phyloP scores from a whole-genome alignment of 2,797 vertebrate genomes.

The Scleropages formosus region DNA sequence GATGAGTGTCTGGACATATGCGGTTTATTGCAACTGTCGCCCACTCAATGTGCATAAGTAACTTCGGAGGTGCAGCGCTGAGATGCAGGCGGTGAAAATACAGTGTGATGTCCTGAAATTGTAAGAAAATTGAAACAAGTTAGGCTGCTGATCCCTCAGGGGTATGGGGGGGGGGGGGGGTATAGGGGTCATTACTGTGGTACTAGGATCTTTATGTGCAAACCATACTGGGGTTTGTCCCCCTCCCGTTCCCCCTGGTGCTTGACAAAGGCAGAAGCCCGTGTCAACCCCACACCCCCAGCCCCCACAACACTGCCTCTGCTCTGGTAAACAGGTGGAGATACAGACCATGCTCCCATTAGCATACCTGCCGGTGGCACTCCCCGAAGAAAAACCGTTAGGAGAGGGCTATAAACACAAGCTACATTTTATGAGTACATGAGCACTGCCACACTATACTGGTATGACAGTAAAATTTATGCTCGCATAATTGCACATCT shows the following conservation, averaged over 20 bases:
- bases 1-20: conserved; percentile 25
- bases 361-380: background rate
- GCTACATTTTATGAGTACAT: background rate
- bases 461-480: background rate
- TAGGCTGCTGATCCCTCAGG: background rate
- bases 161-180: background rate
- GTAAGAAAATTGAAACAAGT: conserved; percentile 23
- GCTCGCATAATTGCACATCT: background rate
- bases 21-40: conserved; percentile 25
- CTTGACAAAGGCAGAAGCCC: background rate
- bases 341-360: conserved; percentile 18
- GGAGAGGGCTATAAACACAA: background rate
- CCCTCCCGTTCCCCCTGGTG: background rate
- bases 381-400: background rate
- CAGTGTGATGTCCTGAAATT: background rate
- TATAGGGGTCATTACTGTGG: background rate
- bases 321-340: background rate
- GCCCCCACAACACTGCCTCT: too few species aligned
- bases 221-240: background rate
- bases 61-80: background rate
- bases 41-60: background rate
- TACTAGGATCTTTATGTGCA: background rate
- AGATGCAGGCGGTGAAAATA: background rate
- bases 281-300: too few species aligned
- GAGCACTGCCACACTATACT: background rate